phyloP scores from a whole-genome alignment of 2,888 invertebrate genomes.

The Chloroclystis v-ata region DNA sequence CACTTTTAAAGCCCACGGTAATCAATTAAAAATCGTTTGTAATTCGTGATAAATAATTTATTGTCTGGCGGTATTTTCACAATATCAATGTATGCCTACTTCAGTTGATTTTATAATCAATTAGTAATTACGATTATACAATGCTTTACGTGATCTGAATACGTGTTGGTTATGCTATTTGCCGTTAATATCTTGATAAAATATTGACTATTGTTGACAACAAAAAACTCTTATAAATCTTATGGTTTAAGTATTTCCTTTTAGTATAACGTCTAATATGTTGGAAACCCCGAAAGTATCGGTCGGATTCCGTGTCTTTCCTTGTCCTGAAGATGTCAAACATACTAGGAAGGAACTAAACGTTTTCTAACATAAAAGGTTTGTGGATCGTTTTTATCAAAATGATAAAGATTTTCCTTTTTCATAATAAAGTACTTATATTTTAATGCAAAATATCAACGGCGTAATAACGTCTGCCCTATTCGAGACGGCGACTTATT shows the following conservation, averaged over 20 bases:
- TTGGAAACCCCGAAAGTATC: too few relatives aligned
- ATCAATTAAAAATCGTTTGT: conserved; percentile 28
- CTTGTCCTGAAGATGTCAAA: too few relatives aligned
- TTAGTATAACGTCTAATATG: too few relatives aligned
- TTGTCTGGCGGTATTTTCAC: conserved; percentile 78
- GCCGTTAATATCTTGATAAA: conserved; percentile 19
- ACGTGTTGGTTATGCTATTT: conserved; percentile 10
- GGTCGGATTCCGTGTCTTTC: too few relatives aligned
- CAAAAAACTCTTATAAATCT: too few relatives aligned
- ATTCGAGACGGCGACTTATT: conserved; percentile 50
- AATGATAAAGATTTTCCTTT: too few relatives aligned
- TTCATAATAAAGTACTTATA: too few relatives aligned
- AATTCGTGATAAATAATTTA: conserved; percentile 79
- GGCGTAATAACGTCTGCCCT: conserved; percentile 30
- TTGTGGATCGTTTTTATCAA: too few relatives aligned
- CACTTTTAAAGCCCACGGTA: too few relatives aligned
- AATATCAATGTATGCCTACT: conserved; percentile 74
- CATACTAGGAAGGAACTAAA: too few relatives aligned
- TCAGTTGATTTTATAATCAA: conserved; percentile 43
- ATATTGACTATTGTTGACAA: not conserved
- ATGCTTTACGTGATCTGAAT: conserved; percentile 17
- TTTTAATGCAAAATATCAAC: conserved; percentile 16
- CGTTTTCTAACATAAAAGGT: too few relatives aligned
- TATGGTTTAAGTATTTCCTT: too few relatives aligned
- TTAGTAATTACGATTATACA: conserved; percentile 36